Conservation (phyloP, 2,888 invertebrate genomes). For the Melanostoma mellinum region DNA sequence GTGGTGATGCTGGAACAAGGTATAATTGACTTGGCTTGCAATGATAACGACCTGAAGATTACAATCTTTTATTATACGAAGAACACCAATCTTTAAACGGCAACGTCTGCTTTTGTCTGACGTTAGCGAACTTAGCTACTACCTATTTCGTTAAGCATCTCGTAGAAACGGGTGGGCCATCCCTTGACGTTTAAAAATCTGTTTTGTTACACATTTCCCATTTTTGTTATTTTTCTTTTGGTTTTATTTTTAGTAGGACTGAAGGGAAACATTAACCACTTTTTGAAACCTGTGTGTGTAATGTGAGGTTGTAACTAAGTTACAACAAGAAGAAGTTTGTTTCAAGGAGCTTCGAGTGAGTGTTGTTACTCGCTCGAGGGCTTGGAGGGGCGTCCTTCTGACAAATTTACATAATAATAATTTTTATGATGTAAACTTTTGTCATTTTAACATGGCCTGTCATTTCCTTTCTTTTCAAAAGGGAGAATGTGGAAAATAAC, state of each 20-base stretch:
- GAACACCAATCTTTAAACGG: constrained; percentile 58
- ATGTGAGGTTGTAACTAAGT: constrained; percentile 48
- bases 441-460: constrained; percentile 60
- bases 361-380: constrained; percentile 31
- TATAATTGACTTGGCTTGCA: constrained; percentile 71
- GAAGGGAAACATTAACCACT: constrained; percentile 34
- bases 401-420: constrained; percentile 71
- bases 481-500: constrained; percentile 19
- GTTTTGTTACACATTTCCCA: constrained; percentile 50
- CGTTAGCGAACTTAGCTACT: no score
- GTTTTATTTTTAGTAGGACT: constrained; percentile 25
- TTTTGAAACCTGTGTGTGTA: constrained; percentile 37
- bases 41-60: constrained; percentile 71
- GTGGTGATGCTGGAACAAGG: constrained; percentile 59
- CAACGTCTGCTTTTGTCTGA: constrained; percentile 58
- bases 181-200: constrained; percentile 58
- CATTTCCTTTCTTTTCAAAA: background rate
- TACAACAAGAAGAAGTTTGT: constrained; percentile 26
- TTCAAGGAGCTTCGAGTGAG: constrained; percentile 28
- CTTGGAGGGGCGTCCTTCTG: constrained; percentile 31
- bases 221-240: background rate
- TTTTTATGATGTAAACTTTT: constrained; percentile 69
- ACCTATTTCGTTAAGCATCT: background rate
- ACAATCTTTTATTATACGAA: constrained; percentile 68
- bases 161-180: background rate